These are phyloP conservation scores for Loripinus fragilis DNA, from an alignment of 2,888 invertebrate genomes.

Conservation along the genomic window DNA sequence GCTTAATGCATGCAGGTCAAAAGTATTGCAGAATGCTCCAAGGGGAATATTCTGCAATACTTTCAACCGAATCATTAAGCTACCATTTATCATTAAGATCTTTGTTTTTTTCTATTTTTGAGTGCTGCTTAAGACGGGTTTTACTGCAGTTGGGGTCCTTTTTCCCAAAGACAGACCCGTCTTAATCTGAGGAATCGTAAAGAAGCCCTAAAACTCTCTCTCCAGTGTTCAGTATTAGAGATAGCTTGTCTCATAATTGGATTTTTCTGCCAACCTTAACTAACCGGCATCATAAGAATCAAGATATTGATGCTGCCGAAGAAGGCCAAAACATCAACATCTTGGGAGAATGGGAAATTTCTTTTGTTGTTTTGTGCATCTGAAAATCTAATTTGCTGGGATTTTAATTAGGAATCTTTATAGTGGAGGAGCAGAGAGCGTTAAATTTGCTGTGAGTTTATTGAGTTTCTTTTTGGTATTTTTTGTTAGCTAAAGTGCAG, in stretches of 20 bases:
- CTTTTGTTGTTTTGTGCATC: neutral
- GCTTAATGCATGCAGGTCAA: too few species aligned
- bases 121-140: too few species aligned
- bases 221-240: neutral
- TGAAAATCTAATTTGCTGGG: too few species aligned
- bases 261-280: constrained; percentile 4
- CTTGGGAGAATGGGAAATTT: neutral
- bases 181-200: neutral
- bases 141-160: too few species aligned
- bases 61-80: too few species aligned
- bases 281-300: neutral
- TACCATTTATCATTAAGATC: too few species aligned
- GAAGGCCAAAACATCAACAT: too few species aligned
- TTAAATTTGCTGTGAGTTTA: neutral
- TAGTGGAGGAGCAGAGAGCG: neutral
- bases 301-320: neutral
- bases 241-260: constrained; percentile 1
- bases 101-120: too few species aligned
- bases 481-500: neutral
- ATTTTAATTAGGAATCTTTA: neutral
- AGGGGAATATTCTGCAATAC: too few species aligned
- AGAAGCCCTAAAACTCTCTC: neutral
- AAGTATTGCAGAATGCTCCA: too few species aligned
- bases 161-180: too few species aligned
- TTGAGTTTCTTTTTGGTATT: neutral